Evolutionary conservation across 2,797 vertebrate species (phyloP).

Genomic region (Prionace glauca): DNA sequence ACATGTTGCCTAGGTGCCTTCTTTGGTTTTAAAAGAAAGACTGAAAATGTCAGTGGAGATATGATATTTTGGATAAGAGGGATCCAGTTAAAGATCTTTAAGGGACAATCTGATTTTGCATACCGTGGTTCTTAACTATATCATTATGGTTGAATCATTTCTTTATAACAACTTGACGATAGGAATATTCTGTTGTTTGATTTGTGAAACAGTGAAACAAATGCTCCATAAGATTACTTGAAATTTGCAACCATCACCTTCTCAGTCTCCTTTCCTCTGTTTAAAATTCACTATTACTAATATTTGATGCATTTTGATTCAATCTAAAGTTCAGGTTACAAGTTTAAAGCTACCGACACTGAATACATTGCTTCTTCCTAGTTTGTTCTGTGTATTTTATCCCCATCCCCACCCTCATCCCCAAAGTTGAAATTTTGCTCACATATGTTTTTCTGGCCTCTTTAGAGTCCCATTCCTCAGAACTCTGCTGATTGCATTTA

Average conservation of each 20-base stretch:
- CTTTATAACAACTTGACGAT: neutral
- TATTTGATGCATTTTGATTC: neutral
- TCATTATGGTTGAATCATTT: neutral
- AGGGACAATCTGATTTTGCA: neutral
- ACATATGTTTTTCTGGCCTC: neutral
- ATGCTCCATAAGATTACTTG: neutral
- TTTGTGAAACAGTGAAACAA: neutral
- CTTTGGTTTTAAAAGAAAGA: neutral
- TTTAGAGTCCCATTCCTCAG: too few species aligned
- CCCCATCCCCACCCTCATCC: neutral
- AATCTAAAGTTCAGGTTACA: too few species aligned
- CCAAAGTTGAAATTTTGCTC: neutral
- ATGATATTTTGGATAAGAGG: neutral
- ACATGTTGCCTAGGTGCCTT: neutral
- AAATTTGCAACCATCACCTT: neutral
- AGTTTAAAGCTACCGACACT: too few species aligned
- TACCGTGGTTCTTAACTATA: neutral
- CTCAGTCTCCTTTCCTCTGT: neutral
- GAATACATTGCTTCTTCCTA: neutral
- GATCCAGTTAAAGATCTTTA: neutral
- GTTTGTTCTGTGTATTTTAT: neutral
- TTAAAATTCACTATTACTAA: neutral
- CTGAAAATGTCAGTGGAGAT: neutral
- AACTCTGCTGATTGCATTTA: neutral
- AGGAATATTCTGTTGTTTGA: neutral